Evolutionary conservation across 2,888 invertebrate species (phyloP).

Genomic region (Rotaria magnacalcarata): DNA sequence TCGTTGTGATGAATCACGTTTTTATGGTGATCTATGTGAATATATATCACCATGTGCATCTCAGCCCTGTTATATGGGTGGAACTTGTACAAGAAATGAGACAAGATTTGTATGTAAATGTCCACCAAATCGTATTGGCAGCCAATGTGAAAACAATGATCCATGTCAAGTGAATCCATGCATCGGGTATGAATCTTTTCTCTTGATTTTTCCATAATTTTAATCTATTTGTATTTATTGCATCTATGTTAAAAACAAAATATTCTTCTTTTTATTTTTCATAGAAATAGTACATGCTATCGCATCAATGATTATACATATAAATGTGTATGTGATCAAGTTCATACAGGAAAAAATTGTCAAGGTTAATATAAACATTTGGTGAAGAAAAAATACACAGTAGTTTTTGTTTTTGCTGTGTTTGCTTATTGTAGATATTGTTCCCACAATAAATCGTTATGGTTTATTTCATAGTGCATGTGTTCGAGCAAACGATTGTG

Average conservation of each 20-base stretch:
- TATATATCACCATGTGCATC: constrained; percentile 26
- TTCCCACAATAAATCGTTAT: constrained; percentile 18
- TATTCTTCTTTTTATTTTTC: neutral
- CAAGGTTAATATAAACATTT: neutral
- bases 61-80: constrained; percentile 25
- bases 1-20: constrained; percentile 29
- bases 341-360: constrained; percentile 34
- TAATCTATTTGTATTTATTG: too few relatives aligned
- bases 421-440: neutral
- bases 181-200: neutral
- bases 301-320: constrained; percentile 2
- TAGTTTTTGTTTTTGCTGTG: neutral
- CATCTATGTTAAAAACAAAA: too few relatives aligned
- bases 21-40: constrained; percentile 22
- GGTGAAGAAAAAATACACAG: too few relatives aligned
- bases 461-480: constrained; percentile 35
- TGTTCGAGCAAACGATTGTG: neutral
- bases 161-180: constrained; percentile 20
- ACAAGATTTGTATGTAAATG: constrained; percentile 30
- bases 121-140: neutral
- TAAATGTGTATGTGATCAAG: constrained; percentile 37
- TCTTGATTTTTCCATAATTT: too few relatives aligned
- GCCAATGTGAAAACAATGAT: constrained; percentile 15
- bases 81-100: constrained; percentile 29
- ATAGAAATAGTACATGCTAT: constrained; percentile 28